Evolutionary conservation across 35 echinoderm and acorn worm species (phyloP).

Genomic region (Amphiura filiformis): DNA sequence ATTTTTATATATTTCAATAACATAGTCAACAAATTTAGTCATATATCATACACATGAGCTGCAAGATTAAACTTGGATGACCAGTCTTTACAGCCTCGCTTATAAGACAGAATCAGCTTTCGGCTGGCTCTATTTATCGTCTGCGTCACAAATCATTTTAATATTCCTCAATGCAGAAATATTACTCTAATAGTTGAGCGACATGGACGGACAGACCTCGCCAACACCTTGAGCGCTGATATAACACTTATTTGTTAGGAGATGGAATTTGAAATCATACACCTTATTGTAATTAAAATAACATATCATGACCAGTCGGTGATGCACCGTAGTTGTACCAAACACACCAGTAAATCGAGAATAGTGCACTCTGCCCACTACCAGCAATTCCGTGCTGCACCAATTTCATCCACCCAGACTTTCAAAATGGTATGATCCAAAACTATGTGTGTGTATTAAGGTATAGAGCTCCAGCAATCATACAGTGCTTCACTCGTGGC

Average conservation of each 20-base stretch:
- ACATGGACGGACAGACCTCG: too few relatives aligned
- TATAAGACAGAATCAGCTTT: too few relatives aligned
- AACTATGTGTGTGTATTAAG: background rate
- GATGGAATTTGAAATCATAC: background rate
- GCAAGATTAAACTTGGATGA: too few relatives aligned
- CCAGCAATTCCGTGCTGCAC: background rate
- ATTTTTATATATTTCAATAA: too few relatives aligned
- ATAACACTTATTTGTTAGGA: background rate
- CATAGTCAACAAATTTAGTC: too few relatives aligned
- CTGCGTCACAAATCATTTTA: too few relatives aligned
- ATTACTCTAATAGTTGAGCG: too few relatives aligned
- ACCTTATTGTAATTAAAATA: background rate
- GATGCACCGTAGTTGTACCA: background rate
- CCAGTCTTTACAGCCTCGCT: too few relatives aligned
- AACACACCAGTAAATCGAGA: background rate
- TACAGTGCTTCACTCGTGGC: background rate
- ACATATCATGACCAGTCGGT: background rate
- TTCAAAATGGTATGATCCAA: background rate
- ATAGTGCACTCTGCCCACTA: background rate
- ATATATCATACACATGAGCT: too few relatives aligned
- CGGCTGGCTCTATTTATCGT: too few relatives aligned
- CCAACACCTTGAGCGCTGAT: background rate
- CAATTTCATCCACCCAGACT: background rate
- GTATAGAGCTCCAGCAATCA: background rate
- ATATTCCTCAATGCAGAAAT: too few relatives aligned